A percentile compares a stretch with the other conserved stretches of the same genome.
Conservation (phyloP, 2,113 vertebrate genomes). For the Chascanopsetta lugubris region DNA sequence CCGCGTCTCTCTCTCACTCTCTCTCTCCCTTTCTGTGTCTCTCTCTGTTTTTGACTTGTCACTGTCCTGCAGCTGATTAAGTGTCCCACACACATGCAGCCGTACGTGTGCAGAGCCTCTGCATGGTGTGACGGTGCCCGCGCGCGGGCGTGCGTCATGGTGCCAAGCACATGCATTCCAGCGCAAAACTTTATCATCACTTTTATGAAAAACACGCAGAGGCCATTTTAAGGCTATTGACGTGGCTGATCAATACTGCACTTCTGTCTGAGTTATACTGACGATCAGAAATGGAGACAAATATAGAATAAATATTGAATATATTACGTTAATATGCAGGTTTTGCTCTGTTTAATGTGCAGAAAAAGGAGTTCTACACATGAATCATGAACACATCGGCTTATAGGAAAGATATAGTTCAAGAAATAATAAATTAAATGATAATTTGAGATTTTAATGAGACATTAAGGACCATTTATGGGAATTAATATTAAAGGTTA, state of each 20-base stretch:
- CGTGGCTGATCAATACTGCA: conserved; percentile 1
- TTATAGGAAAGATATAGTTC: no score
- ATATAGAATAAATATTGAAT: not conserved
- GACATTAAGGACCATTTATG: no score
- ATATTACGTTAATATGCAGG: not conserved
- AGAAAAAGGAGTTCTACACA: not conserved
- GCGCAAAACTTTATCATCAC: no score
- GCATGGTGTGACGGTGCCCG: not conserved
- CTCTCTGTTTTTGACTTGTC: conserved; percentile 42
- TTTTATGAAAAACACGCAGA: no score
- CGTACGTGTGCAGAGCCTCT: conserved; percentile 22
- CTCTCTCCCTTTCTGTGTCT: no score
- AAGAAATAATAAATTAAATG: not conserved
- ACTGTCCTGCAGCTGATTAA: conserved; percentile 33
- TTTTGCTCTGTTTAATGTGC: not conserved
- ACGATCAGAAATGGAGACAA: not conserved
- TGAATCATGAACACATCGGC: not conserved
- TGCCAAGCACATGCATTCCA: no score
- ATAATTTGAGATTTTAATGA: not conserved
- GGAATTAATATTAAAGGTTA: not conserved
- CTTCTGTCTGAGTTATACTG: not conserved
- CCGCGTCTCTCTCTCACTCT: conserved; percentile 51
- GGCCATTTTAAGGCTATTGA: no score
- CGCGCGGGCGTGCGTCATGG: not conserved
- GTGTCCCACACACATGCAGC: conserved; percentile 26